These are phyloP conservation scores for Pantherophis alleghaniensis DNA, from an alignment of 2,797 vertebrate genomes.

Conservation along the genomic window DNA sequence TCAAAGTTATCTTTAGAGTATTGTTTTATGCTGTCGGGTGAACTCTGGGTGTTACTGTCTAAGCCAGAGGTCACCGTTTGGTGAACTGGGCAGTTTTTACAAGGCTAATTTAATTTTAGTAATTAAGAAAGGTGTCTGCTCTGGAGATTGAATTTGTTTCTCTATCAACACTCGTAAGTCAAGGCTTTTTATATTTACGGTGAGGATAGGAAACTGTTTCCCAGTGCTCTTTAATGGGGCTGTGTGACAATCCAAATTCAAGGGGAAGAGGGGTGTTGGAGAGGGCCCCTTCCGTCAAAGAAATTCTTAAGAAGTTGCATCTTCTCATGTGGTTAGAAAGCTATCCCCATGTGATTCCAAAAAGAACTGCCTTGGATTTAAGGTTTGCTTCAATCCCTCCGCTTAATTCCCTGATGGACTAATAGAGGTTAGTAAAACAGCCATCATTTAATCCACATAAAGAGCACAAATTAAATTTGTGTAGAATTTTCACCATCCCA, in stretches of 20 bases:
- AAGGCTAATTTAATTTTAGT: conserved; percentile 43
- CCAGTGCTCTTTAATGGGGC: not conserved
- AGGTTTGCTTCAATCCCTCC: not conserved
- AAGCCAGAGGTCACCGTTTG: conserved; percentile 36
- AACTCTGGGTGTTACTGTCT: conserved; percentile 29
- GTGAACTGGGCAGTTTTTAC: conserved; percentile 34
- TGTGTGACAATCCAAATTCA: not conserved
- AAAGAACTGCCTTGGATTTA: not conserved
- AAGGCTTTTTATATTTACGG: not conserved
- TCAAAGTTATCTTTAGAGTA: conserved; percentile 26
- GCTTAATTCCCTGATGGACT: not conserved
- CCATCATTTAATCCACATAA: not conserved
- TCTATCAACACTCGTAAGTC: not conserved
- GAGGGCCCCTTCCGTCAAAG: not conserved
- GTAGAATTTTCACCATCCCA: not conserved
- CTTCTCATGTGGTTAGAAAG: not conserved
- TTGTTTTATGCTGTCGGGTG: conserved; percentile 28
- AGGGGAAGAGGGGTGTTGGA: not conserved
- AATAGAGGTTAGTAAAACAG: not conserved
- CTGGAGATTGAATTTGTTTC: conserved; percentile 24
- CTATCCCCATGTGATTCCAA: not conserved
- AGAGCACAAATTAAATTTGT: not conserved
- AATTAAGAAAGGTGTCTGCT: conserved; percentile 38
- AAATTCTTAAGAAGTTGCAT: not conserved
- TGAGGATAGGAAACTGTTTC: not conserved